phyloP scores from a whole-genome alignment of 2,797 vertebrate genomes.

The Periophthalmus magnuspinnatus region DNA sequence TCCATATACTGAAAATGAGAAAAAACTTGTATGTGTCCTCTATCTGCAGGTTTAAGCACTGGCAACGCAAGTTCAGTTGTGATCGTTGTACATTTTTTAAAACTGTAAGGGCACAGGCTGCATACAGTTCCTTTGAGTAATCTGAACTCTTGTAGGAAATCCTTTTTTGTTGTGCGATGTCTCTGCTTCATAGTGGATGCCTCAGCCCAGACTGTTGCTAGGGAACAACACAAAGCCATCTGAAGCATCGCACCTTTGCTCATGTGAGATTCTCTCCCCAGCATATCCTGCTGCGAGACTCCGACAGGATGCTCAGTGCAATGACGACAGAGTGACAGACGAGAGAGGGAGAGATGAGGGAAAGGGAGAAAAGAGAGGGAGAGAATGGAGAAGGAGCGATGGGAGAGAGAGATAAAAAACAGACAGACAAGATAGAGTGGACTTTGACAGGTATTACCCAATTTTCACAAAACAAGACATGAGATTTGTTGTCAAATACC shows the following conservation, averaged over 20 bases:
- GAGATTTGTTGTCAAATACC: no score
- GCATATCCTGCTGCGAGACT: constrained; percentile 18
- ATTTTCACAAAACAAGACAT: no score
- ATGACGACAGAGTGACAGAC: neutral
- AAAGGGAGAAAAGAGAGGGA: neutral
- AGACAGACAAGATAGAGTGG: neutral
- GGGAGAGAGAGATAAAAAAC: neutral
- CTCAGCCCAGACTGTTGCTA: constrained; percentile 53
- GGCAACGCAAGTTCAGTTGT: no score
- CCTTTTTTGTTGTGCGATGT: neutral
- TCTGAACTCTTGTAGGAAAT: neutral
- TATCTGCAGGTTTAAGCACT: no score
- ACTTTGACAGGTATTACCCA: no score
- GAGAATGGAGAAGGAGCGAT: neutral
- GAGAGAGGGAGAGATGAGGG: no score
- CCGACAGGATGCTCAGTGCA: constrained; percentile 19
- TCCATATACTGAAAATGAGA: no score
- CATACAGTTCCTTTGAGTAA: no score
- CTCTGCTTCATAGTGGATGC: constrained; percentile 22
- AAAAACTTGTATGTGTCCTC: no score
- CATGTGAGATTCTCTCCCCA: constrained; percentile 20
- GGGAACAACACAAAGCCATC: constrained; percentile 45
- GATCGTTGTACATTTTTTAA: no score
- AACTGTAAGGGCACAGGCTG: no score
- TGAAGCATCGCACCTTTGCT: constrained; percentile 40